phyloP scores from a whole-genome alignment of 2,888 invertebrate genomes.

The Amiota minor region DNA sequence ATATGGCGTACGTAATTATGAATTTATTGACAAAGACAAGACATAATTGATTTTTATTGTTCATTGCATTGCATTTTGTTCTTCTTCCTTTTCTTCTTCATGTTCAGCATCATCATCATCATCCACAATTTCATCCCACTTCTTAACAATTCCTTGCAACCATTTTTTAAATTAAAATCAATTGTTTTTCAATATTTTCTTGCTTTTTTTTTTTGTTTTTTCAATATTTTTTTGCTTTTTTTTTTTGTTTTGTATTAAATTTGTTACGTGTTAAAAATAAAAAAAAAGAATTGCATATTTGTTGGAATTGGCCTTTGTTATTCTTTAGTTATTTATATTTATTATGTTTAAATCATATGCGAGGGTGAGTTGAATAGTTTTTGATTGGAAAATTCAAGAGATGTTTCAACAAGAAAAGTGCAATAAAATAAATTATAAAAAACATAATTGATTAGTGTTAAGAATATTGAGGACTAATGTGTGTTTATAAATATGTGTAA shows the following conservation, averaged over 20 bases:
- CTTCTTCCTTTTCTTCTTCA: too few relatives aligned
- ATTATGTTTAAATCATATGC: neutral
- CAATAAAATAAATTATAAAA: too few relatives aligned
- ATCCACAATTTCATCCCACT: neutral
- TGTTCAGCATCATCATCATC: neutral
- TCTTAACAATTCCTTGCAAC: too few relatives aligned
- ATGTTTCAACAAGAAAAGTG: too few relatives aligned
- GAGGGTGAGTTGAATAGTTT: too few relatives aligned
- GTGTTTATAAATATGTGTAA: too few relatives aligned
- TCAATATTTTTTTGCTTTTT: neutral
- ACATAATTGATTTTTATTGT: neutral
- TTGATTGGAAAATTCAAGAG: too few relatives aligned
- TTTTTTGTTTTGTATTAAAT: neutral
- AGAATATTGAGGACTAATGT: too few relatives aligned
- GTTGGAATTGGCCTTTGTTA: neutral
- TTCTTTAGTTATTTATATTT: neutral
- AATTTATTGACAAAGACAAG: slow-evolving; percentile 21
- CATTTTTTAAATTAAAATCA: too few relatives aligned
- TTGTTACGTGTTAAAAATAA: neutral
- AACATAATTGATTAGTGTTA: too few relatives aligned
- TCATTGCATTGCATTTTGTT: neutral
- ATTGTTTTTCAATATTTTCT: neutral
- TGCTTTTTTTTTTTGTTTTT: neutral
- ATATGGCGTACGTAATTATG: slow-evolving; percentile 18
- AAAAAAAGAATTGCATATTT: neutral